Percentiles rank a stretch among this genome's conserved stretches.
phyloP scores from a whole-genome alignment of 2,797 vertebrate species.

The Serranus cabrilla region DNA sequence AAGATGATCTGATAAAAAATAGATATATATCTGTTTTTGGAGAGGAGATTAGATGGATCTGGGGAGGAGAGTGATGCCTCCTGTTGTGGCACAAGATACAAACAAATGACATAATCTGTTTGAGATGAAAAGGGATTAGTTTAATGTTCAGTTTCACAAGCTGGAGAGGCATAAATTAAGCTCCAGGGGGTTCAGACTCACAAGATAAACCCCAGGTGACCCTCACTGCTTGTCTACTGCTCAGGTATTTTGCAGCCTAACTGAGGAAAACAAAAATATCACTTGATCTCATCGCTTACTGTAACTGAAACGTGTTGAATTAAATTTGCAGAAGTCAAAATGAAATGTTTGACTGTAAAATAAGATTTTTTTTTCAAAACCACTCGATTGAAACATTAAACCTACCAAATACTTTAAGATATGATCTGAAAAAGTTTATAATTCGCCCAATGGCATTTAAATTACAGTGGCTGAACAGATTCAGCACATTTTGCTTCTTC shows the following conservation, averaged over 20 bases:
- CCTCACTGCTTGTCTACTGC: not conserved
- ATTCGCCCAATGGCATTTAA: not conserved
- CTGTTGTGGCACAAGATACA: not conserved
- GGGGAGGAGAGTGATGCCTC: not conserved
- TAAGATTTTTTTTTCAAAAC: too few relatives aligned
- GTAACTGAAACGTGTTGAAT: not conserved
- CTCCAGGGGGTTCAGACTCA: not conserved
- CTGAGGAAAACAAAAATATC: conserved; percentile 9
- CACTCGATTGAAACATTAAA: too few relatives aligned
- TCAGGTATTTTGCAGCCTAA: not conserved
- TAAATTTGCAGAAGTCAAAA: too few relatives aligned
- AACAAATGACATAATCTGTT: not conserved
- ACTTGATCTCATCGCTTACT: conserved; percentile 1
- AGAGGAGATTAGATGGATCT: not conserved
- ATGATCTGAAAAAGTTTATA: not conserved
- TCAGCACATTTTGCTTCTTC: not conserved
- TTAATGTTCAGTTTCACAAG: conserved; percentile 1
- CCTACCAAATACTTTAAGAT: not conserved
- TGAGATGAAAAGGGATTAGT: conserved; percentile 3
- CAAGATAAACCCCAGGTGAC: conserved; percentile 9
- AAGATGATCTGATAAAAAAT: not conserved
- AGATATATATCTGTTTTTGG: not conserved
- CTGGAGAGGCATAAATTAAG: not conserved
- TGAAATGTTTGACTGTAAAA: too few relatives aligned
- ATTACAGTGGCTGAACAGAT: not conserved